Evolutionary conservation across 2,797 vertebrate species (phyloP).

Genomic region (Urophycis tenuis): DNA sequence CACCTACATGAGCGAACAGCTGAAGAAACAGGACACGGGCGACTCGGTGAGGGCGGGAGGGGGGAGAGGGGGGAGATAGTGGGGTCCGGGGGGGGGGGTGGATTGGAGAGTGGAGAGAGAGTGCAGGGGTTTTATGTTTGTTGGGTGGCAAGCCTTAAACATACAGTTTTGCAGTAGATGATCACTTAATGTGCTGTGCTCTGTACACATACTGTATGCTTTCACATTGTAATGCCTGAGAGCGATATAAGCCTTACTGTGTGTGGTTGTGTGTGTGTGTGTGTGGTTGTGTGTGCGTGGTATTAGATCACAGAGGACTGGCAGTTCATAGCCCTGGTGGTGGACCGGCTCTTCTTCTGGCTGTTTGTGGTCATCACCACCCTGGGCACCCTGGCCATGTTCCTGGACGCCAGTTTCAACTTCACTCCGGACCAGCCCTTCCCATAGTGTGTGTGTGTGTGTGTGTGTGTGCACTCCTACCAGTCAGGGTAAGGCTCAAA

Average conservation of each 20-base stretch:
- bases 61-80: background rate
- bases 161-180: background rate
- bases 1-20: conserved; percentile 74
- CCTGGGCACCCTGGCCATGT: conserved; percentile 74
- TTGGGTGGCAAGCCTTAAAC: background rate
- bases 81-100: background rate
- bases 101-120: background rate
- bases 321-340: conserved; percentile 75
- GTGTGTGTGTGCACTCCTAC: too few species aligned
- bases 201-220: too few species aligned
- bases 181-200: background rate
- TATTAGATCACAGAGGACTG: conserved; percentile 73
- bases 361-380: conserved; percentile 74
- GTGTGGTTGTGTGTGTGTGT: conserved; percentile 17
- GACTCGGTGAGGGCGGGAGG: conserved; percentile 56
- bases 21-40: conserved; percentile 73
- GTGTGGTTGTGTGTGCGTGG: conserved; percentile 6
- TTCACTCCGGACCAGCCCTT: conserved; percentile 72
- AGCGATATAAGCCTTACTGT: background rate
- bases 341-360: conserved; percentile 77
- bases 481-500: too few species aligned
- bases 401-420: conserved; percentile 77
- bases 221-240: too few species aligned
- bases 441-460: too few species aligned
- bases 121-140: background rate